These are phyloP conservation scores for Sarcophaga subvicina DNA, from an alignment of 2,888 invertebrate species.

Conservation along the genomic window DNA sequence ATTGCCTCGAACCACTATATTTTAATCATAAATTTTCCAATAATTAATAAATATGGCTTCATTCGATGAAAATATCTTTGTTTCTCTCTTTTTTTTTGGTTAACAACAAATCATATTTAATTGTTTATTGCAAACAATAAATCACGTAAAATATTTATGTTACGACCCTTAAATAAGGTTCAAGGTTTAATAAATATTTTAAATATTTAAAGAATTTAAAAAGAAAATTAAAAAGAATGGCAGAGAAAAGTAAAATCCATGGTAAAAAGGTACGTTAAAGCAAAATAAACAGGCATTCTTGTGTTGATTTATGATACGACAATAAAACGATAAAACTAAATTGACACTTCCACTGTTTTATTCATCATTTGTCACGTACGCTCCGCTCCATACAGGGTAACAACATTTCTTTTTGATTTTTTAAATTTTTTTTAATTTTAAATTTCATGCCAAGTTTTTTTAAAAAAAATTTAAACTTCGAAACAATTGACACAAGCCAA, in stretches of 20 bases:
- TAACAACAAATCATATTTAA: not conserved
- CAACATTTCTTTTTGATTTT: not conserved
- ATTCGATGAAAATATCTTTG: no score
- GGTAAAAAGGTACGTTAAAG: not conserved
- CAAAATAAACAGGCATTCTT: not conserved
- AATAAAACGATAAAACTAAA: constrained; percentile 46
- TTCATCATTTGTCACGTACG: constrained; percentile 59
- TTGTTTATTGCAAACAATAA: not conserved
- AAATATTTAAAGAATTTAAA: not conserved
- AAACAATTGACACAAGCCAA: no score
- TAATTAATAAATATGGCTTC: no score
- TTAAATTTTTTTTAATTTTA: no score
- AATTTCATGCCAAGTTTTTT: no score
- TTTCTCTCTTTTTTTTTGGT: no score
- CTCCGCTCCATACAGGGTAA: not conserved
- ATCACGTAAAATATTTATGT: not conserved
- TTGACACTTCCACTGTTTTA: constrained; percentile 56
- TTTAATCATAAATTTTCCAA: no score
- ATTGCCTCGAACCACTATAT: no score
- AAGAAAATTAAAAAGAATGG: not conserved
- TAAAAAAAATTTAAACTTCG: no score
- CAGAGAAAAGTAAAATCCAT: not conserved
- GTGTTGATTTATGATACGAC: constrained; percentile 30
- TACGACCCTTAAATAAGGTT: not conserved
- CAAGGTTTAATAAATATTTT: constrained; percentile 37